A percentile compares a stretch with the other conserved stretches of the same genome.
Conservation (phyloP, 2,113 vertebrate genomes). For the Phoxinus phoxinus region DNA sequence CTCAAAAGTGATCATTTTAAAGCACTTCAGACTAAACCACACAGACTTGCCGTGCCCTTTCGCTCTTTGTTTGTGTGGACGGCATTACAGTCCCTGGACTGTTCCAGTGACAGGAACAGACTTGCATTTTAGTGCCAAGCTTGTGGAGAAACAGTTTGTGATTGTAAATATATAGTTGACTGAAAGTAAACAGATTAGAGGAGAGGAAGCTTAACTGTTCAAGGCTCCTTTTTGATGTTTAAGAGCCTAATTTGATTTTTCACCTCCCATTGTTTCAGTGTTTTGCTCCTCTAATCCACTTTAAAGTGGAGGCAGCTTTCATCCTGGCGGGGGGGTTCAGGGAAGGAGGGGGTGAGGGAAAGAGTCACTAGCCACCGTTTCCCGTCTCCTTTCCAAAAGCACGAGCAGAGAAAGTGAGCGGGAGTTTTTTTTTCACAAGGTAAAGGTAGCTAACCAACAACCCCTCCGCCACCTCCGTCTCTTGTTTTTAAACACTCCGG, state of each 20-base stretch:
- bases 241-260: constrained; percentile 84
- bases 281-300: constrained; percentile 81
- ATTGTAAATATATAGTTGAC: constrained; percentile 73
- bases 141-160: constrained; percentile 60
- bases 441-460: constrained; percentile 73
- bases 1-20: constrained; percentile 41
- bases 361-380: constrained; percentile 44
- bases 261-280: constrained; percentile 84
- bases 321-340: constrained; percentile 65
- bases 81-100: constrained; percentile 4
- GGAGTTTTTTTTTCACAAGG: not conserved
- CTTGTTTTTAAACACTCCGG: constrained; percentile 62
- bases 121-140: constrained; percentile 34
- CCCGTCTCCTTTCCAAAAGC: constrained; percentile 29
- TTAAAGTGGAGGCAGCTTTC: constrained; percentile 82
- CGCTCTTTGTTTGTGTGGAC: constrained; percentile 23
- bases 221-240: constrained; percentile 79
- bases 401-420: constrained; percentile 35
- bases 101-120: constrained; percentile 32
- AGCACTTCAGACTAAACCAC: constrained; percentile 38
- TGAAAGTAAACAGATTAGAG: constrained; percentile 81
- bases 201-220: constrained; percentile 76
- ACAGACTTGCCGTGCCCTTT: constrained; percentile 39
- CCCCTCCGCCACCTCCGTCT: constrained; percentile 72
- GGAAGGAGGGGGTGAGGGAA: constrained; percentile 1